phyloP scores from a whole-genome alignment of 2,797 vertebrate species.

The Smutsia temminckii region DNA sequence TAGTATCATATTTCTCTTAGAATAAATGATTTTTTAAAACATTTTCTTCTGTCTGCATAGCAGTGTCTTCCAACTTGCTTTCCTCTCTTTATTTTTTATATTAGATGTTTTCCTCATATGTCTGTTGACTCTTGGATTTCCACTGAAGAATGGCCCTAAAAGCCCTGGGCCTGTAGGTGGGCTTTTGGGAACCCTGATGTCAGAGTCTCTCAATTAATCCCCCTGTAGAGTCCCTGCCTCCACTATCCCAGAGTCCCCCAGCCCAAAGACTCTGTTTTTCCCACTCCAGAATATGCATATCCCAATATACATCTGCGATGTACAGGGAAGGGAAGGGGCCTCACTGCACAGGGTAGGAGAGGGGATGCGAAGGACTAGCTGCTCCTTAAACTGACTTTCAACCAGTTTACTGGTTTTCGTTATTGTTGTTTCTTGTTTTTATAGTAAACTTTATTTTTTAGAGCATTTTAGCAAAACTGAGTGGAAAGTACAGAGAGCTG shows the following conservation, averaged over 20 bases:
- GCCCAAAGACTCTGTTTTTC: not conserved
- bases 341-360: not conserved
- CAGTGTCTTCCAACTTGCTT: not conserved
- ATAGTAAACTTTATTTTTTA: not conserved
- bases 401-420: not conserved
- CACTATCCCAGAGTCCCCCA: too few species aligned
- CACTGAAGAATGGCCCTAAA: not conserved
- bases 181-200: not conserved
- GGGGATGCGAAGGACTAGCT: not conserved
- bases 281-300: not conserved
- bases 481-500: not conserved
- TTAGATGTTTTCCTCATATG: not conserved
- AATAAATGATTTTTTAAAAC: not conserved
- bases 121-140: not conserved
- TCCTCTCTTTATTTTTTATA: not conserved
- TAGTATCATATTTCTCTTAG: not conserved
- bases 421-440: not conserved
- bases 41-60: not conserved
- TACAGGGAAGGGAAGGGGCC: not conserved
- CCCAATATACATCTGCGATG: not conserved
- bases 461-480: not conserved
- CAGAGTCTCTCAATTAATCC: not conserved
- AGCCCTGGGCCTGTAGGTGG: not conserved
- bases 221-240: not conserved
- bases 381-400: not conserved